phyloP scores from a whole-genome alignment of 2,888 invertebrate species.

The Rotaria sp. region DNA sequence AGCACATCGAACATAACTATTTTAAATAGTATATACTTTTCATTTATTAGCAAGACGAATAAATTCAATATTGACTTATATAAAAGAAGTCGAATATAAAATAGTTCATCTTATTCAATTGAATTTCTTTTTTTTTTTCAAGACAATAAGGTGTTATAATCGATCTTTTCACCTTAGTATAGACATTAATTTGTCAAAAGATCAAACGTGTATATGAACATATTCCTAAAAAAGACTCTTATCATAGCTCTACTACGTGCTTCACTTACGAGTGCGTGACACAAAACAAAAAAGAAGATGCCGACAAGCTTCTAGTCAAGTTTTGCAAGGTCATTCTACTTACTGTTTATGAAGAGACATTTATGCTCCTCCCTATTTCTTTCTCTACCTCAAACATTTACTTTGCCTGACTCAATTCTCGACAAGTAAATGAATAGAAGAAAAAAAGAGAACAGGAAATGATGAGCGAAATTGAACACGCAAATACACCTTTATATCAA shows the following conservation, averaged over 20 bases:
- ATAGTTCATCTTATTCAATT: background rate
- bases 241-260: background rate
- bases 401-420: background rate
- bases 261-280: background rate
- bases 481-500: background rate
- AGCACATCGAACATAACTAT: background rate
- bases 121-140: background rate
- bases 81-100: background rate
- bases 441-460: background rate
- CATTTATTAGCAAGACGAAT: background rate
- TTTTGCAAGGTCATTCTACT: background rate
- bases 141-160: background rate
- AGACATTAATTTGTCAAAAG: constrained; percentile 14
- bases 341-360: constrained; percentile 4
- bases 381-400: background rate
- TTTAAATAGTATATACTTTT: background rate
- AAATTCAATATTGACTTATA: constrained; percentile 3
- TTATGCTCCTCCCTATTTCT: background rate
- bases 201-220: background rate
- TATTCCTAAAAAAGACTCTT: background rate
- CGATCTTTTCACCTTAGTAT: background rate
- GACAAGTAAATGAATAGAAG: background rate
- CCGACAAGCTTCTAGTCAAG: background rate
- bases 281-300: constrained; percentile 4
- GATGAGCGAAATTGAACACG: background rate